These are phyloP conservation scores for Meteorus sp. DNA, from an alignment of 1,140 invertebrate species.

Conservation along the genomic window DNA sequence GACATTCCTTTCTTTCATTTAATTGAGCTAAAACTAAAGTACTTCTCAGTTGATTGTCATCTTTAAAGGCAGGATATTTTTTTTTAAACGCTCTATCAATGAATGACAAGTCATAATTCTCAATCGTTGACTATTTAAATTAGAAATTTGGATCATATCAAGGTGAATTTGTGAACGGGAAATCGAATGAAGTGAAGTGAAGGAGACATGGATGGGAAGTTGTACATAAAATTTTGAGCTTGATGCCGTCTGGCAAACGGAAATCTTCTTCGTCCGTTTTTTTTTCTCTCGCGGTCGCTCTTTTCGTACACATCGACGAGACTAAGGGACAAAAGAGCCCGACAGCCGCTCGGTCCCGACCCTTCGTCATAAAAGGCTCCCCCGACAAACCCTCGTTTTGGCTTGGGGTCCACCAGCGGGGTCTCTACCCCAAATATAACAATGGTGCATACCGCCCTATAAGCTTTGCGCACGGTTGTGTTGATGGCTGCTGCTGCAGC, in stretches of 20 bases:
- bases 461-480: background rate
- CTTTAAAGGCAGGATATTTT: too few relatives aligned
- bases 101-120: too few relatives aligned
- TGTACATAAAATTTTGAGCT: conserved; percentile 1
- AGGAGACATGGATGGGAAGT: conserved; percentile 3
- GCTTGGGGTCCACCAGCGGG: conserved; percentile 29
- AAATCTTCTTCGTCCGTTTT: conserved; percentile 26
- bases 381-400: conserved; percentile 39
- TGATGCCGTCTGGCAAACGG: conserved; percentile 12
- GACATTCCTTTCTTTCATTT: background rate
- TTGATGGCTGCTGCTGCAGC: background rate
- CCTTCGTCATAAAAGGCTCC: conserved; percentile 41
- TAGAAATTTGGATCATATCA: too few relatives aligned
- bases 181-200: conserved; percentile 18
- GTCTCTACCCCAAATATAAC: conserved; percentile 34
- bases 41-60: too few relatives aligned
- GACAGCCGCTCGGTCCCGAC: conserved; percentile 31
- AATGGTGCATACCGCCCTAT: conserved; percentile 27
- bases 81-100: too few relatives aligned
- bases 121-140: too few relatives aligned
- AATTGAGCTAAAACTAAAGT: too few relatives aligned
- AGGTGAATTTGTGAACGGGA: too few relatives aligned
- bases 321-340: conserved; percentile 39
- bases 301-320: too few relatives aligned
- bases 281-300: too few relatives aligned